phyloP scores from a whole-genome alignment of 2,888 invertebrate genomes.

The Calameuta idolon region DNA sequence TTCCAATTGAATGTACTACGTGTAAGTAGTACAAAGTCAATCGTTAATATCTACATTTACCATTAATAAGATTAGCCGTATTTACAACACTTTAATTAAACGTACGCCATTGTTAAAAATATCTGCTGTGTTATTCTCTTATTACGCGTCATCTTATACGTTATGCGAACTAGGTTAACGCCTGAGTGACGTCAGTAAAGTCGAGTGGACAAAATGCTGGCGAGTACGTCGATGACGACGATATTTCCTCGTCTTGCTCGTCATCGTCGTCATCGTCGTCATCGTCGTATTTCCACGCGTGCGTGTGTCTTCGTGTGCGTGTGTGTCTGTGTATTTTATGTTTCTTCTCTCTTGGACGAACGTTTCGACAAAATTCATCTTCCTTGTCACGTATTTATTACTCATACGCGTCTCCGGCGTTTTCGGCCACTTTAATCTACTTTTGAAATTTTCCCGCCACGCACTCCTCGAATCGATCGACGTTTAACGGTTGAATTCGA shows the following conservation, averaged over 20 bases:
- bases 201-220: not conserved
- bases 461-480: not conserved
- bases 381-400: not conserved
- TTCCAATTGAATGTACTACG: conserved; percentile 46
- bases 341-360: conserved; percentile 15
- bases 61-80: conserved; percentile 55
- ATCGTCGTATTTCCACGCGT: conserved; percentile 7
- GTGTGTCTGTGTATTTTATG: conserved; percentile 20
- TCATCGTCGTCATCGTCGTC: conserved; percentile 2
- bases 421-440: not conserved
- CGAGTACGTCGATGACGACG: not conserved
- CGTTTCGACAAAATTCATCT: not conserved
- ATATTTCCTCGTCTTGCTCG: not conserved
- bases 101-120: conserved; percentile 50
- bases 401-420: not conserved
- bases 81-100: conserved; percentile 49
- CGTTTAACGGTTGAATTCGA: not conserved
- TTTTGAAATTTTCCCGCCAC: not conserved
- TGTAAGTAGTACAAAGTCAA: conserved; percentile 8
- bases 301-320: conserved; percentile 34
- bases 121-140: conserved; percentile 31
- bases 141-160: not conserved
- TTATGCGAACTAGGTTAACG: not conserved
- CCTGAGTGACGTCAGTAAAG: not conserved
- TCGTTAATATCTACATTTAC: conserved; percentile 34